Evolutionary conservation across 2,888 invertebrate species (phyloP).

Genomic region (Xylocampa areola): DNA sequence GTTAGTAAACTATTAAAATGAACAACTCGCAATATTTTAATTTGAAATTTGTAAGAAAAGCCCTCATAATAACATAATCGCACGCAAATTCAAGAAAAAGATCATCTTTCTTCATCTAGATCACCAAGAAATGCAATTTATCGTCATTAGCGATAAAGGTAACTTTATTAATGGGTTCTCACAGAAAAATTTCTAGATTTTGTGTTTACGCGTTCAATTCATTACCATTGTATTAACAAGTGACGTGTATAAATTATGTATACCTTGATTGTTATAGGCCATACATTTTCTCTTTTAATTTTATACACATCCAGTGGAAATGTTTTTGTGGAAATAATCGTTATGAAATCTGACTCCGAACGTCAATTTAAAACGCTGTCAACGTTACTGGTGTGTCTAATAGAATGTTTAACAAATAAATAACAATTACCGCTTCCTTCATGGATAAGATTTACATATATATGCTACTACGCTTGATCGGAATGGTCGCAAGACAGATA

Average conservation of each 20-base stretch:
- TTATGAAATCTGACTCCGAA: conserved; percentile 20
- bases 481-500: conserved; percentile 22
- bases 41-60: conserved; percentile 11
- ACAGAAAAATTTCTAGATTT: conserved; percentile 51
- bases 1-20: too few species aligned
- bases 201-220: conserved; percentile 37
- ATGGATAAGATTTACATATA: conserved; percentile 28
- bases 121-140: conserved; percentile 36
- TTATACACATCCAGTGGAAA: conserved; percentile 9
- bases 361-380: conserved; percentile 16
- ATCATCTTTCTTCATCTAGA: conserved; percentile 31
- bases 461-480: conserved; percentile 3
- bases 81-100: conserved; percentile 25
- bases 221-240: conserved; percentile 37
- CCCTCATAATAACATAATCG: conserved; percentile 13
- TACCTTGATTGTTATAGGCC: conserved; percentile 18
- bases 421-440: conserved; percentile 12
- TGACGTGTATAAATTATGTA: conserved; percentile 32
- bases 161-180: conserved; percentile 40
- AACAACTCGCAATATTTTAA: too few species aligned
- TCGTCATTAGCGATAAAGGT: conserved; percentile 36
- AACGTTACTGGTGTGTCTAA: conserved; percentile 5
- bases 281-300: conserved; percentile 26
- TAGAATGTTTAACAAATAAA: conserved; percentile 32
- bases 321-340: conserved; percentile 20